These are phyloP conservation scores for Lacerta viridis DNA, from an alignment of 2,797 vertebrate species.

Conservation along the genomic window DNA sequence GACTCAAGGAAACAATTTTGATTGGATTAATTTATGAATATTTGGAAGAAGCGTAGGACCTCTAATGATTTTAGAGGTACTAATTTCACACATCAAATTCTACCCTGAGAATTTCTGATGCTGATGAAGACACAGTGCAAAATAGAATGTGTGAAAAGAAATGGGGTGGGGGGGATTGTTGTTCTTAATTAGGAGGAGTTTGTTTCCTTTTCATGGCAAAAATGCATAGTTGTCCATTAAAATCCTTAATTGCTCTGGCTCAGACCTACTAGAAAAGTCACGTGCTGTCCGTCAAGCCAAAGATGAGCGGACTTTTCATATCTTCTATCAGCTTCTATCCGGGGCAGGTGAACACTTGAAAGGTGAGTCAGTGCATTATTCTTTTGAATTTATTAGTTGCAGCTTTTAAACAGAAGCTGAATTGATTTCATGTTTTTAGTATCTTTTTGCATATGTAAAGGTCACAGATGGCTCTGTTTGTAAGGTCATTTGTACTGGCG, in stretches of 20 bases:
- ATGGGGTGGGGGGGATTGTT: too few relatives aligned
- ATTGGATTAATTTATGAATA: background rate
- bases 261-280: constrained; percentile 97
- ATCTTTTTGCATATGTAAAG: background rate
- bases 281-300: constrained; percentile 98
- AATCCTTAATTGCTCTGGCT: constrained; percentile 80
- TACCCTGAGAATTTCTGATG: background rate
- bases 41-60: background rate
- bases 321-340: constrained; percentile 96
- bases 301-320: constrained; percentile 97
- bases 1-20: background rate
- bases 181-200: background rate
- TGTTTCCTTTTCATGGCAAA: constrained; percentile 12
- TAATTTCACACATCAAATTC: background rate
- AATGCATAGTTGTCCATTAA: background rate
- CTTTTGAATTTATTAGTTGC: background rate
- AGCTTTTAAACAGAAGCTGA: constrained; percentile 3
- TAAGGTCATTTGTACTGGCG: background rate
- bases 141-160: background rate
- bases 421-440: background rate
- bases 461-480: fast-evolving
- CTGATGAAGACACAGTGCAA: background rate
- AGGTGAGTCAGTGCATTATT: constrained; percentile 83
- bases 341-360: constrained; percentile 95
- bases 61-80: background rate